Evolutionary conservation across 2,888 invertebrate genomes (phyloP), one percentile per base, ranked within the genome.

Genomic region (Bembecia ichneumoniformis): DNA sequence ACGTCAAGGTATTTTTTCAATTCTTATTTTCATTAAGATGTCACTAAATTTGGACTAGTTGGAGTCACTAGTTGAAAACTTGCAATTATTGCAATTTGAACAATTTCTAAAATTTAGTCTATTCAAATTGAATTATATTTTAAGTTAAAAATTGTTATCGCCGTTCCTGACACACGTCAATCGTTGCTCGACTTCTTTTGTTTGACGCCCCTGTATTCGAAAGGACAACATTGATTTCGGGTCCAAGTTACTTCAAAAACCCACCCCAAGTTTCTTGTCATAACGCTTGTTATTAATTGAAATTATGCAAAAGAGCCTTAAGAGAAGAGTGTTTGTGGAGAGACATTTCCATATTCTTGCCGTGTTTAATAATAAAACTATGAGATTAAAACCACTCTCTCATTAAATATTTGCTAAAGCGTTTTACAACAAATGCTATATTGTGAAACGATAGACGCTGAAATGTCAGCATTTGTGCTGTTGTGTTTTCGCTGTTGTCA

Each of bases 211-310:
- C 13, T 36, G 54, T 59, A 61, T 67, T 53, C 64, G 56, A 55
- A 61, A 64, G 63, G 70, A 68, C 66, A 76, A 71, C 72, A 70
- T 70, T 67, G 71, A 65, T 68, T 58, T 57, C 56, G 55, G 52
- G 55, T 52, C 50, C 50, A 54, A 57, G 55, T 51, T 53, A 46
- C 51, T 55, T 54, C 56, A 58, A 57, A 63, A 58, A 57, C 62
- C 60, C 40, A 43, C 48, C 28, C 13, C 65, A 72, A 67, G 68
- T 72, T 69, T 67, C 66, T 68, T 63, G 62, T 68, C 58, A 64
- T 73, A 67, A 67, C 66, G 66, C 65, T 62, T 66, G 63, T 71
- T 66, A 73, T 74, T 77, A 79, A 81, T 79, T 77, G 71, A 66
- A 80, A 77, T 77, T 78, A 79, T 79, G 78, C 68, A 71, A 80